Base-by-base conservation (phyloP, 2,888 invertebrate species). In the Drosophila ustulata region DNA sequence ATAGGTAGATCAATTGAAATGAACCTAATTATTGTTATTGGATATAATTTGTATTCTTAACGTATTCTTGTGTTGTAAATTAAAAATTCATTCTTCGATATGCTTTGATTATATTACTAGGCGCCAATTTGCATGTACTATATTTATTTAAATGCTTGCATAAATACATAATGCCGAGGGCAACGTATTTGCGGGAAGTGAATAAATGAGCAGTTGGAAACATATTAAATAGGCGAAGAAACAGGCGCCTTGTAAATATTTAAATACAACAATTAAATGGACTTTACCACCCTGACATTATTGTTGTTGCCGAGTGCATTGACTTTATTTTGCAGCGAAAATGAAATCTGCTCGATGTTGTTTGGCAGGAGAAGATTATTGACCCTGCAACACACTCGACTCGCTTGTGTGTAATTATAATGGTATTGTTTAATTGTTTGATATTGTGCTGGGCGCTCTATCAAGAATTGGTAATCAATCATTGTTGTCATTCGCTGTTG, bases 381-480 rank as follows among this genome's bases (percentile, higher is more conserved):
- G 52, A 13, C 32, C 37, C 41, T 9, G 2, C 1, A 18, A 18
- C 18, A 18, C 26, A 53, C 30, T 18, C 8, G 39, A 9, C 8
- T 32, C 41, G 47, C 39, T 55, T 61, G 26, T 50, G 41, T 13
- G 59, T 66, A 71, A 71, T 71, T 66, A 71, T 52, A 71, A 61
- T 66, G 37, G 53, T 61, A 55, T 75, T 57, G 66, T 71, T 58
- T 59, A 76, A 76, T 75, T 71, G 77, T 66, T 63, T 51, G 61
- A 23, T 57, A 58, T 75, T 59, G 49, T 41, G 47, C 46, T 37
- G 76, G 51, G 52, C 34, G 51, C 50, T 37, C 47, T 43, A 55
- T 75, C 47, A 8, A 57, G 45, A 23, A 59, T 49, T 26, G 63
- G 63, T 61, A 66, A 75, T 75, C 75, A 77, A 75, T 75, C 72